These are phyloP conservation scores for Pseudorhiza aurosa DNA, from an alignment of 30 jellyfish, hydroid and myxozoan genomes.

Conservation along the genomic window DNA sequence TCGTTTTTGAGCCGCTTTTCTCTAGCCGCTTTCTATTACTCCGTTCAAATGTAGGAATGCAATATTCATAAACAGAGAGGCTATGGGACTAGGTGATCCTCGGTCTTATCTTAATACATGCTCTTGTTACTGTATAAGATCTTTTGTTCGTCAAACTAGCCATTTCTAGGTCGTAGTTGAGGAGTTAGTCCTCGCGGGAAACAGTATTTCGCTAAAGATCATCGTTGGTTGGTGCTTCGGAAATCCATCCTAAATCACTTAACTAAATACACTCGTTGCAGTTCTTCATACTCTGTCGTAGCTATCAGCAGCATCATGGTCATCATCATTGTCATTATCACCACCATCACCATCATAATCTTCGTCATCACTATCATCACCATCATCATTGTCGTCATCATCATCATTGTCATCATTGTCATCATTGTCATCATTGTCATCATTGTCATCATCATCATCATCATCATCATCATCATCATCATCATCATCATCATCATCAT, in stretches of 20 bases:
- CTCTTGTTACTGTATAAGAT: no score
- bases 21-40: conserved; percentile 11
- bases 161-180: no score
- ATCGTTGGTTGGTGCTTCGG: no score
- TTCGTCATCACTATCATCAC: background rate
- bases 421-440: background rate
- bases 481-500: background rate
- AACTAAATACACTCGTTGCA: no score
- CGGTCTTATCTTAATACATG: no score
- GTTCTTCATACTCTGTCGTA: no score
- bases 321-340: background rate
- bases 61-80: background rate
- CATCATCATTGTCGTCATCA: background rate
- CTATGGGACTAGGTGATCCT: no score
- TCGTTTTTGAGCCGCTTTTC: conserved; percentile 5
- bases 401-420: background rate
- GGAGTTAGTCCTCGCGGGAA: no score
- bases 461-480: background rate
- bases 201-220: no score
- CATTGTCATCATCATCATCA: background rate
- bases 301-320: background rate
- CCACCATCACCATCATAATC: background rate
- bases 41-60: conserved; percentile 5
- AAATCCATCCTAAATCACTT: no score
- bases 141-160: no score